Percentiles rank a stretch among this genome's conserved stretches.
These are phyloP conservation scores for Epistrophella euchroma DNA, from an alignment of 2,888 invertebrate genomes.

Conservation along the genomic window DNA sequence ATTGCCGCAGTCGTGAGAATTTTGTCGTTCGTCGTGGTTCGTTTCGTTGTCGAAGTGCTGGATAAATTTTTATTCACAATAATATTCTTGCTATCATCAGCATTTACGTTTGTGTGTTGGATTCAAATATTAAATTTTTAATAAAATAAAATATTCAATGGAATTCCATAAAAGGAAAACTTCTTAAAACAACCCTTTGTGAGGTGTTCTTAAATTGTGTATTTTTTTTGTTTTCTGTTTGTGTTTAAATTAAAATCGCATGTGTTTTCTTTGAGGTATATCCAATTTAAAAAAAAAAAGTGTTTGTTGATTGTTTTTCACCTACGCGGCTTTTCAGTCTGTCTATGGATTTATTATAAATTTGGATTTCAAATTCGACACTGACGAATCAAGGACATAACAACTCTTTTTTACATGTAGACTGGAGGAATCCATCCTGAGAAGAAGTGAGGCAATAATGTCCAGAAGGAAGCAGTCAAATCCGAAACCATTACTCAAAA, in stretches of 20 bases:
- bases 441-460: conserved; percentile 85
- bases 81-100: background rate
- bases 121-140: conserved; percentile 18
- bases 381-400: conserved; percentile 51
- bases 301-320: conserved; percentile 9
- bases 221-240: background rate
- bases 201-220: background rate
- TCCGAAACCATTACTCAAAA: conserved; percentile 95
- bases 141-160: conserved; percentile 23
- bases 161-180: conserved; percentile 36
- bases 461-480: conserved; percentile 98
- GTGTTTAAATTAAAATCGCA: background rate
- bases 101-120: background rate
- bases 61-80: conserved; percentile 11
- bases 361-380: conserved; percentile 33
- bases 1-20: conserved; percentile 70
- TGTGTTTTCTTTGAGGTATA: background rate
- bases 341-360: conserved; percentile 60
- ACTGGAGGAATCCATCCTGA: conserved; percentile 77
- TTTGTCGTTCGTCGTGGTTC: conserved; percentile 60
- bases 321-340: conserved; percentile 43
- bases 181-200: conserved; percentile 14
- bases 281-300: conserved; percentile 7
- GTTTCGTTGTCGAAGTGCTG: background rate
- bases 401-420: conserved; percentile 76